Conservation (phyloP, 2,888 invertebrate species). For the Cephus rjabovi region DNA sequence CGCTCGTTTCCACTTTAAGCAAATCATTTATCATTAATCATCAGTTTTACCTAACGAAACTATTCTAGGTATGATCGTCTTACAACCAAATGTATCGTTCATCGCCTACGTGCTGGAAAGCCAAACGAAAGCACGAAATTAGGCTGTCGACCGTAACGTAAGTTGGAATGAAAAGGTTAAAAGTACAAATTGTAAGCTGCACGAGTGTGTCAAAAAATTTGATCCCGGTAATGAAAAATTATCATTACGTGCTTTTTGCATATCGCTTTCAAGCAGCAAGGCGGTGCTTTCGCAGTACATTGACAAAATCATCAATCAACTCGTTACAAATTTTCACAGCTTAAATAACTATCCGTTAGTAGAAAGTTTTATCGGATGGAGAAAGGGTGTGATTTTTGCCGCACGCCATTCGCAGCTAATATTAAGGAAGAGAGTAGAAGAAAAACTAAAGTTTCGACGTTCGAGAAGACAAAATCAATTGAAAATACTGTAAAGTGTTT, state of each 20-base stretch:
- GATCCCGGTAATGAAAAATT: background rate
- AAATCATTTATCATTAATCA: conserved; percentile 1
- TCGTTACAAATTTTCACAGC: no score
- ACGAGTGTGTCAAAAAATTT: no score
- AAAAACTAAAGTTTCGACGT: no score
- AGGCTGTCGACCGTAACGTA: background rate
- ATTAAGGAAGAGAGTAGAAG: no score
- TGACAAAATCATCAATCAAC: background rate
- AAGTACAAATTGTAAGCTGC: no score
- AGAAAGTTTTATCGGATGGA: no score
- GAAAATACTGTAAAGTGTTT: conserved; percentile 1
- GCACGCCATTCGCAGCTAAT: no score
- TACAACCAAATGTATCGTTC: background rate
- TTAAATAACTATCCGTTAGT: no score
- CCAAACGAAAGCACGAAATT: background rate
- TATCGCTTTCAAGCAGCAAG: background rate
- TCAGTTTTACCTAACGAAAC: conserved; percentile 1
- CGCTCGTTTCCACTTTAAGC: conserved; percentile 1
- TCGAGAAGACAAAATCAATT: no score
- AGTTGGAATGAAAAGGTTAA: background rate
- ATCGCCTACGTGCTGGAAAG: background rate
- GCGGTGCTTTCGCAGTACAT: background rate
- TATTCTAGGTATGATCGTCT: conserved; percentile 1
- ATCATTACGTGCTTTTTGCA: background rate
- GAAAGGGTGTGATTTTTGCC: no score